Base-by-base conservation (phyloP, 2,888 invertebrate species). In the Ypsolopha scabrella region DNA sequence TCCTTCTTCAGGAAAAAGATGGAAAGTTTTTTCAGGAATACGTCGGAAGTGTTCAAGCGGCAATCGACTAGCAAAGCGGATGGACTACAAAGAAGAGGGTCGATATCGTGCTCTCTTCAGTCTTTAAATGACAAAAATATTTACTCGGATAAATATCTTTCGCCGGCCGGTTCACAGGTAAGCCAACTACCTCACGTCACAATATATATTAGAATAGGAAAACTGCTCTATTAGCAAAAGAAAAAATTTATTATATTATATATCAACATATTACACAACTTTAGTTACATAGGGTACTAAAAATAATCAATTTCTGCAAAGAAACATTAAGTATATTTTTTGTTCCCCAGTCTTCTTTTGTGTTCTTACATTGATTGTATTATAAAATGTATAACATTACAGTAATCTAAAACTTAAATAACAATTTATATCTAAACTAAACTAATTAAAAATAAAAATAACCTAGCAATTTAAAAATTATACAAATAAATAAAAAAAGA, bases 1-100 rank as follows among this genome's bases (percentile, higher is more conserved):
- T 85, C 86, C 4, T 85, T 85, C 61, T 86, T 85, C 53, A 68
- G 72, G 50, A 85, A 85, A 55, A 85, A 78, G 61, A 74, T 85
- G 77, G 81, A 83, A 36, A 85, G 76, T 59, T 83, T 86, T 57
- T 62, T 85, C 8, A 80, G 72, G 53, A 86, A 86, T 54, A 85
- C 86, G 0, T 75, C 82, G 0, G 82, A 83, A 60, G 73, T 82
- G 54, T 86, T 86, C 51, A 78, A 74, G 56, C 70, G 69, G 14
- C 78, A 80, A 47, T 72, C 81, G 1, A 53, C 57, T 24, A 57
- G 58, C 50, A 75, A 72, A 56, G 62, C 67, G 7, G 65, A 70
- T 37, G 54, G 58, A 0, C 58, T 72, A 39, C 64, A 68, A 47
- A 63, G 78, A 6, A 69, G 70, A 38, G 75, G 70, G 8, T 81